Percentiles rank a stretch among this genome's conserved stretches.
Conservation (phyloP, 1,140 invertebrate genomes). For the Contarinia nasturtii region DNA sequence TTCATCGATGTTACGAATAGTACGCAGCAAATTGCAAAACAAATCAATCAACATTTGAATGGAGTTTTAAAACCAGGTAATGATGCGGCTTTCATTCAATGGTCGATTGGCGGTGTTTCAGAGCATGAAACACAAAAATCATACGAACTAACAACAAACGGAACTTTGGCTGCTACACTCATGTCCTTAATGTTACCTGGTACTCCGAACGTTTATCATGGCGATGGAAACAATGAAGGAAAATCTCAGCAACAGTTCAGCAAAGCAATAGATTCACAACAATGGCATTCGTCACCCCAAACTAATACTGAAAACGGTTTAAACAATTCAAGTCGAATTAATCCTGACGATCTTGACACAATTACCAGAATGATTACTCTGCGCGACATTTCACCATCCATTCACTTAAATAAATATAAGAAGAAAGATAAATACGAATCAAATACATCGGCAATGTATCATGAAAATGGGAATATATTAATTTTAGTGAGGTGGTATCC, state of each 20-base stretch:
- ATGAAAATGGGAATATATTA: conserved; percentile 34
- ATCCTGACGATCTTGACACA: conserved; percentile 25
- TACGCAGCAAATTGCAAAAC: conserved; percentile 30
- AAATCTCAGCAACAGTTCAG: conserved; percentile 26
- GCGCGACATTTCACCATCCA: conserved; percentile 36
- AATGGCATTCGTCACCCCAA: conserved; percentile 27
- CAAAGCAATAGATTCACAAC: conserved; percentile 37
- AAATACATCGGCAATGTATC: conserved; percentile 43
- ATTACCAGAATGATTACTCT: conserved; percentile 34
- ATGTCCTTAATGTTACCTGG: conserved; percentile 58
- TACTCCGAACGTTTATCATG: conserved; percentile 61
- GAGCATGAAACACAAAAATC: conserved; percentile 30
- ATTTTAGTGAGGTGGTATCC: conserved; percentile 58
- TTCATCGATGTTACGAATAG: conserved; percentile 37
- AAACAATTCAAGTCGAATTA: conserved; percentile 35
- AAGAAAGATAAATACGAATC: conserved; percentile 36
- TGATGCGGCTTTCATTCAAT: conserved; percentile 48
- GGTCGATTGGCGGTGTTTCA: conserved; percentile 45
- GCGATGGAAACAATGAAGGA: conserved; percentile 49
- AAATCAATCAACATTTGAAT: conserved; percentile 28
- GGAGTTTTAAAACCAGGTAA: conserved; percentile 22
- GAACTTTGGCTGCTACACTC: conserved; percentile 38
- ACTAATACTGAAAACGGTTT: conserved; percentile 28
- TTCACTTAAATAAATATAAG: conserved; percentile 44
- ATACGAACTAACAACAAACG: conserved; percentile 29